Percentiles rank a stretch among this genome's conserved stretches.
These are phyloP conservation scores for Lucifuga dentata DNA, from an alignment of 2,113 vertebrate species.

Conservation along the genomic window DNA sequence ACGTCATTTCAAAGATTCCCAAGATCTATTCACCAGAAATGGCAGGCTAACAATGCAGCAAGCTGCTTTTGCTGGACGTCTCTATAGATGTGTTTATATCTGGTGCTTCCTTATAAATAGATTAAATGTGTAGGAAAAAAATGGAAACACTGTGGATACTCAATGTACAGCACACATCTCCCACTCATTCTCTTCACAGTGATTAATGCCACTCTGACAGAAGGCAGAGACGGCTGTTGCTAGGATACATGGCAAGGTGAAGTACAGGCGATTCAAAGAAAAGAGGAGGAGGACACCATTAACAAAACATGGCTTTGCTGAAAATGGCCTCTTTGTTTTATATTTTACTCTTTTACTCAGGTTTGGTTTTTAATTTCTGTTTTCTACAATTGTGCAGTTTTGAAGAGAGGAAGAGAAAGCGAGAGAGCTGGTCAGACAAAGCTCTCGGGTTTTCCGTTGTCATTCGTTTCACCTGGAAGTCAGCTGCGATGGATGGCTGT, in stretches of 20 bases:
- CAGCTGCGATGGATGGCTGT: conserved; percentile 84
- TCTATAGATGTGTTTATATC: conserved; percentile 12
- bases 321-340: conserved; percentile 57
- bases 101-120: conserved; percentile 29
- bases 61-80: conserved; percentile 14
- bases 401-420: not conserved
- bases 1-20: not conserved
- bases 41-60: not conserved
- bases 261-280: conserved; percentile 78
- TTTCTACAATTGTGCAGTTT: conserved; percentile 22
- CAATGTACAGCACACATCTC: conserved; percentile 67
- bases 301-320: conserved; percentile 66
- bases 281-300: conserved; percentile 69
- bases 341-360: conserved; percentile 23
- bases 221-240: conserved; percentile 84
- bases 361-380: conserved; percentile 11
- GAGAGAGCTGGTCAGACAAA: conserved; percentile 20
- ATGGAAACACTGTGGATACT: conserved; percentile 45
- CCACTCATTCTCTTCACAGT: conserved; percentile 75
- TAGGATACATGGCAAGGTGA: conserved; percentile 86
- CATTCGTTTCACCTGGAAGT: conserved; percentile 53
- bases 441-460: conserved; percentile 50
- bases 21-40: conserved; percentile 2
- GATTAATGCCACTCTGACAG: conserved; percentile 84
- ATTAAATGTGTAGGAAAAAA: conserved; percentile 18